These are phyloP conservation scores for Doris montereyensis DNA, from an alignment of 2,888 invertebrate genomes.

Conservation along the genomic window DNA sequence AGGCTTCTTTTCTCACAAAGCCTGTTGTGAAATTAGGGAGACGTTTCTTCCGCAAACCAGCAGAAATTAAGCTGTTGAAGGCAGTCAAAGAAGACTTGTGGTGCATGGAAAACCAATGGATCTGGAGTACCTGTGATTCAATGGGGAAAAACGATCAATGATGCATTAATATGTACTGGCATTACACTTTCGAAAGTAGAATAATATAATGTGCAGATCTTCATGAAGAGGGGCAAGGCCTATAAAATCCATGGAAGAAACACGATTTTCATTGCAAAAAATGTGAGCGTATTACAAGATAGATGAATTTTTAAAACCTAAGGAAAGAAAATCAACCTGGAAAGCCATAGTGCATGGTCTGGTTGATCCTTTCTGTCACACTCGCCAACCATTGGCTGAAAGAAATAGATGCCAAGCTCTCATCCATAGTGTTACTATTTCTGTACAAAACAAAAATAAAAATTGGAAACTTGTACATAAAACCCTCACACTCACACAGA, in stretches of 20 bases:
- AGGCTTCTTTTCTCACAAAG: slow-evolving; percentile 77
- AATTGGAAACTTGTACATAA: too few species aligned
- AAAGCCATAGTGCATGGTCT: slow-evolving; percentile 82
- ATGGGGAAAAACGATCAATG: too few species aligned
- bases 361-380: slow-evolving; percentile 84
- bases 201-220: too few species aligned
- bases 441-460: too few species aligned
- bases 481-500: too few species aligned
- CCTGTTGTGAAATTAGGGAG: slow-evolving; percentile 79
- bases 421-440: too few species aligned
- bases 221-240: too few species aligned
- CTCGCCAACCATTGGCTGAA: slow-evolving; percentile 84
- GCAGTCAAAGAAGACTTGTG: slow-evolving; percentile 82
- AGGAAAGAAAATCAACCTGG: slow-evolving; percentile 74
- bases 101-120: slow-evolving; percentile 81
- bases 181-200: too few species aligned
- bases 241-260: neutral
- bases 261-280: too few species aligned
- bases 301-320: too few species aligned
- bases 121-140: slow-evolving; percentile 78
- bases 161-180: too few species aligned
- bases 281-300: too few species aligned
- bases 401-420: slow-evolving; percentile 69
- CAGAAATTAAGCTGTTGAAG: slow-evolving; percentile 82
- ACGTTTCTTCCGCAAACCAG: slow-evolving; percentile 78